These are phyloP conservation scores for Pagrus major DNA, from an alignment of 2,113 vertebrate genomes.

Conservation along the genomic window DNA sequence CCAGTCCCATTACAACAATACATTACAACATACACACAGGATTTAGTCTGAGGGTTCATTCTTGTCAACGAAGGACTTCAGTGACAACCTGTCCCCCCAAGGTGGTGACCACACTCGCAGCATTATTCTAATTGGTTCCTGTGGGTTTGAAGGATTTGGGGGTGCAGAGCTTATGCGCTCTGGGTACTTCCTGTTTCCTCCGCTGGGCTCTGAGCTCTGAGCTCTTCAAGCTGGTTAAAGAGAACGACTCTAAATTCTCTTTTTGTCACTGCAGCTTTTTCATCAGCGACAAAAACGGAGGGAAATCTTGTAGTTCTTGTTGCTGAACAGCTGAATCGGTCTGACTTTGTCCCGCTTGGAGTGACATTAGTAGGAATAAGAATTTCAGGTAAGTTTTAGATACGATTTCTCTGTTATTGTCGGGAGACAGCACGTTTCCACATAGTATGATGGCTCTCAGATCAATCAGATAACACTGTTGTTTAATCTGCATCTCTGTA, in stretches of 20 bases:
- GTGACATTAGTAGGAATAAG: too few relatives aligned
- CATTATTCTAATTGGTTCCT: conserved; percentile 8
- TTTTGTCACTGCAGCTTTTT: too few relatives aligned
- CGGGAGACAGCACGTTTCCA: too few relatives aligned
- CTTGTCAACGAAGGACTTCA: not conserved
- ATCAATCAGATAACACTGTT: too few relatives aligned
- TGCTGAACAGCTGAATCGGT: not conserved
- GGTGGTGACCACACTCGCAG: not conserved
- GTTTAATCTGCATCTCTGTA: too few relatives aligned
- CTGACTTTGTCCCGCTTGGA: too few relatives aligned
- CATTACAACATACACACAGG: not conserved
- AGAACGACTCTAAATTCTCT: too few relatives aligned
- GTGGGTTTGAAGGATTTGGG: not conserved
- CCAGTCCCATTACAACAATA: not conserved
- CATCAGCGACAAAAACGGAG: not conserved
- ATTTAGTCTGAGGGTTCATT: not conserved
- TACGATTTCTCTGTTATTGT: too few relatives aligned
- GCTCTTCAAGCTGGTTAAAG: not conserved
- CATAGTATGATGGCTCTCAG: too few relatives aligned
- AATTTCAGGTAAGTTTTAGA: not conserved
- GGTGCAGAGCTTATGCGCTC: not conserved
- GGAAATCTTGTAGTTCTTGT: not conserved
- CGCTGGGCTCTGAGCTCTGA: not conserved
- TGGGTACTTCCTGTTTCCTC: not conserved
- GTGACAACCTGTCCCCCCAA: not conserved